Conservation (phyloP, 2,113 vertebrate species). For the Pica pica region DNA sequence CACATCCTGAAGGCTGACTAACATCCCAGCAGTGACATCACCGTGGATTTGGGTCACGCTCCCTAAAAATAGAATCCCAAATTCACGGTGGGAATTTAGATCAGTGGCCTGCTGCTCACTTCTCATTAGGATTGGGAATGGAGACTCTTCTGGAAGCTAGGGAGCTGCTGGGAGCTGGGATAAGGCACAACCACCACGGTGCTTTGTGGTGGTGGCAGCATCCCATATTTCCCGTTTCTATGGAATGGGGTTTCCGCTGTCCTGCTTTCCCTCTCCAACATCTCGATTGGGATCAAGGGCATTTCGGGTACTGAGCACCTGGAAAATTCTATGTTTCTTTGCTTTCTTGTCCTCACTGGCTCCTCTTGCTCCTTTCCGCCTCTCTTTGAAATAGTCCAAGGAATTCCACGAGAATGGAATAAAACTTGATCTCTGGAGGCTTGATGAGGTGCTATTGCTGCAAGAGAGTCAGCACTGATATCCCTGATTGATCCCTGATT, state of each 20-base stretch:
- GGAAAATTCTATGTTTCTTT: background rate
- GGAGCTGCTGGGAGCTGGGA: background rate
- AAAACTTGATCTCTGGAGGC: background rate
- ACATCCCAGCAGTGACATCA: background rate
- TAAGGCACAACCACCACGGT: background rate
- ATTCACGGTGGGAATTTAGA: background rate
- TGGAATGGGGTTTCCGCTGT: background rate
- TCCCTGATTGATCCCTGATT: background rate
- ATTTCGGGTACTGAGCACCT: background rate
- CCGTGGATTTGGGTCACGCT: background rate
- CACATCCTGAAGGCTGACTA: background rate
- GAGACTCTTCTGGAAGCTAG: background rate
- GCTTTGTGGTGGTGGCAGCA: background rate
- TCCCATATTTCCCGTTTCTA: background rate
- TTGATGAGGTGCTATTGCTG: background rate
- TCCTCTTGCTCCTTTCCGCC: background rate
- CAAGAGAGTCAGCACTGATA: background rate
- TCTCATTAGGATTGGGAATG: background rate
- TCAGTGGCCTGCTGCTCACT: background rate
- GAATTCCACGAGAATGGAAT: background rate
- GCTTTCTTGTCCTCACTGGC: background rate
- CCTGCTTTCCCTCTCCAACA: background rate
- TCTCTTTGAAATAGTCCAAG: background rate
- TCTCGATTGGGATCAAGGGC: background rate
- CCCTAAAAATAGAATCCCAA: constrained; percentile 8